Base-by-base conservation (phyloP, 2,113 vertebrate genomes). In the Menidia beryllina region DNA sequence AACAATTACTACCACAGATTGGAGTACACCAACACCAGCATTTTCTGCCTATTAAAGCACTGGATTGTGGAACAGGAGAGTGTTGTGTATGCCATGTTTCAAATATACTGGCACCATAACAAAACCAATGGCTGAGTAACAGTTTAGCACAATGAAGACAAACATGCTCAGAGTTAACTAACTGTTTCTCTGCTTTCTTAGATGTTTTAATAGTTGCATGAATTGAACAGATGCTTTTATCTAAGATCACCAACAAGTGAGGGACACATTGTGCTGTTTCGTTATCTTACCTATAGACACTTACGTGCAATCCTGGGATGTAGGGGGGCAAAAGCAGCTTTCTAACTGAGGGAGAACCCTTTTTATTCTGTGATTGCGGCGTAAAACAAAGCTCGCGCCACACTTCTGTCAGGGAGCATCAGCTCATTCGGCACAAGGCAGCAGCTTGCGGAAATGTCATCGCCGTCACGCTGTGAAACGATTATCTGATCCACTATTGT, bases 401-500 rank as follows among this genome's bases (percentile, higher is more conserved):
- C 53, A 3, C 24, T 39, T 19, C 45, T 48, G 56, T 61, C 47
- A 34, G 50, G 34, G 36, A 72, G 54, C 59, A 69, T 71, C 25
- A 55, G 75, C 55, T 62, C 47, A 61, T 63, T 50, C 53, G 49
- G 14, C 8, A 20, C 20, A 21, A 66, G 47, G 68, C 41, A 36
- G 48, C 19, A 47, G 50, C 39, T 26, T 23, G 43, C 14, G 23
- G 19, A 43, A 24, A 5, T 67, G 54, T 59, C 65, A 64, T 71
- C 45, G 67, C 52, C 39, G 15, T 36, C 21, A 1, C 17, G 1
- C 71, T 69, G 72, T 56, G 57, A 71, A 76, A 71, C 53, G 50
- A 84, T 77, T 68, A 84, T 83, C 77, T 43, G 62, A 84, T 68
- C 43, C 53, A 55, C 39, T 69, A 51, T 62, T 80, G 77, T 59